Conservation (phyloP, 1,140 invertebrate species). For the Tribolium madens region DNA sequence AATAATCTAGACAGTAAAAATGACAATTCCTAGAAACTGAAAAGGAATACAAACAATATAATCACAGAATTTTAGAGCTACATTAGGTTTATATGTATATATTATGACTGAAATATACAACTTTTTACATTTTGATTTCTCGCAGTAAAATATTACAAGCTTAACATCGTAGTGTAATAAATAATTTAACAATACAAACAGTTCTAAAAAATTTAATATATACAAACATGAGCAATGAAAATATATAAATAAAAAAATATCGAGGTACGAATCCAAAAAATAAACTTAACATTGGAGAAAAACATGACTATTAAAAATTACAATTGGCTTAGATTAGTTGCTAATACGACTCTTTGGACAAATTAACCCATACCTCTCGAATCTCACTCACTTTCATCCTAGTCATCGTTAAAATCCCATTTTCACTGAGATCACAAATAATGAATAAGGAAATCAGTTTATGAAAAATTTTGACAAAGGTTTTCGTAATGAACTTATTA, state of each 20-base stretch:
- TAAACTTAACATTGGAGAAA: slow-evolving; percentile 3
- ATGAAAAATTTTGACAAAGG: slow-evolving; percentile 7
- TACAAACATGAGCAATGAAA: slow-evolving; percentile 42
- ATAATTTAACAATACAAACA: slow-evolving; percentile 51
- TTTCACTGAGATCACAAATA: slow-evolving; percentile 32
- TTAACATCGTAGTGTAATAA: slow-evolving; percentile 40
- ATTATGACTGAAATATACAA: slow-evolving; percentile 41
- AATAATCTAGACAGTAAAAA: slow-evolving; percentile 32
- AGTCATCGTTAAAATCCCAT: slow-evolving; percentile 37
- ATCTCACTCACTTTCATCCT: slow-evolving; percentile 28
- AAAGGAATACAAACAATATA: slow-evolving; percentile 56
- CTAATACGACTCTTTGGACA: slow-evolving; percentile 48
- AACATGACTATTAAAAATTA: slow-evolving; percentile 44
- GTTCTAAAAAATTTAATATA: slow-evolving; percentile 47
- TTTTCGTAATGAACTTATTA: slow-evolving; percentile 6
- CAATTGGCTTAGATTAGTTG: slow-evolving; percentile 39
- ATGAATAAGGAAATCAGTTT: not conserved
- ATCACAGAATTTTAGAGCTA: slow-evolving; percentile 58
- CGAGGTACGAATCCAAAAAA: slow-evolving; percentile 39
- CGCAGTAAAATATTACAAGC: slow-evolving; percentile 43
- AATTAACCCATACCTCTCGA: slow-evolving; percentile 42
- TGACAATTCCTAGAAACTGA: slow-evolving; percentile 48
- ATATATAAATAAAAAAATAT: slow-evolving; percentile 43
- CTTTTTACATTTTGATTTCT: slow-evolving; percentile 44
- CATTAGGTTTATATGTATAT: slow-evolving; percentile 38